Evolutionary conservation across 2,888 invertebrate genomes (phyloP).

Genomic region (Thelaira solivaga): DNA sequence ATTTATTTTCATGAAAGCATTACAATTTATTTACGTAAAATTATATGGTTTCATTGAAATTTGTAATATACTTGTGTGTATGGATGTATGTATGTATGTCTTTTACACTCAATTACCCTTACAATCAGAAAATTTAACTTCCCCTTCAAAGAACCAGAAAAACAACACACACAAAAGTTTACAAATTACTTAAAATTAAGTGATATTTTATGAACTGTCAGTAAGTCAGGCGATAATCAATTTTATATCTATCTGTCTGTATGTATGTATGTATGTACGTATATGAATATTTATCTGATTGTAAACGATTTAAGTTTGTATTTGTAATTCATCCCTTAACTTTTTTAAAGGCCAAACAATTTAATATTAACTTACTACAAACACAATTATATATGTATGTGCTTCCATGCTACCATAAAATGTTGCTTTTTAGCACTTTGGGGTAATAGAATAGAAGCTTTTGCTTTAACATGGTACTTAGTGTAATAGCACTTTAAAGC

Average conservation of each 20-base stretch:
- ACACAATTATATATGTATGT: neutral
- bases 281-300: too few relatives aligned
- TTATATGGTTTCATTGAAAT: conserved; percentile 22
- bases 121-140: conserved; percentile 35
- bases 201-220: conserved; percentile 65
- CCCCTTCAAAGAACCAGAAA: neutral
- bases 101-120: conserved; percentile 49
- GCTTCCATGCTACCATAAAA: neutral
- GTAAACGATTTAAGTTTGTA: too few relatives aligned
- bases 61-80: conserved; percentile 33
- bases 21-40: too few relatives aligned
- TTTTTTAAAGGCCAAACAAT: neutral
- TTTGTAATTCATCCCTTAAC: conserved; percentile 67
- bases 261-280: too few relatives aligned
- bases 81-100: too few relatives aligned
- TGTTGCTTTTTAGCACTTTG: neutral
- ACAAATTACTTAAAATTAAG: conserved; percentile 58
- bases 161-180: conserved; percentile 41
- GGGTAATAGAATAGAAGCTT: neutral
- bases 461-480: conserved; percentile 33
- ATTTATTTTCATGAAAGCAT: too few relatives aligned
- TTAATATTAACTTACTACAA: neutral
- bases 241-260: conserved; percentile 65
- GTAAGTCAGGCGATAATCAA: conserved; percentile 49
- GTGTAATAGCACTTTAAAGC: conserved; percentile 26